Base-by-base conservation (phyloP, 2,888 invertebrate genomes). In the Ormia ochracea region DNA sequence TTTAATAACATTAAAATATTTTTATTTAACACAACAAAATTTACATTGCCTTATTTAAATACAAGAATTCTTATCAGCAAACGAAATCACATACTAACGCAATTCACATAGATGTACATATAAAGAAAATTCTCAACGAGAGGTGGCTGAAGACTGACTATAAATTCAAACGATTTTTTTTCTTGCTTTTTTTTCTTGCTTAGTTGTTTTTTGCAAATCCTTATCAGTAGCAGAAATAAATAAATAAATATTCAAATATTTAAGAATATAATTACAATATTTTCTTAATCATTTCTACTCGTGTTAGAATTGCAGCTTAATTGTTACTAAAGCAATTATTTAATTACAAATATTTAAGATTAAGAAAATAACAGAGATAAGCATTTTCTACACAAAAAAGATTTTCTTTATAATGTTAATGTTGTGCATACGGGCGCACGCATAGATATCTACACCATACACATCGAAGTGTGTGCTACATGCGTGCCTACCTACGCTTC, bases 271-370 rank as follows among this genome's bases (percentile, higher is more conserved):
- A 50, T n/a, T n/a, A n/a, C n/a, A 31, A 26, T 7, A 38, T 19
- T 21, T 14, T 45, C 43, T 17, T 14, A 38, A 36, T 17, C 21
- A 48, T 36, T 23, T 50, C 10, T 65, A 58, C 65, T 65, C 50
- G 65, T 56, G 43, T 52, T 52, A 50, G 38, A 58, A 10, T 58
- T 66, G 56, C 54, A 48, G 9, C 31, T 66, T 43, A 12, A 54
- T 54, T 43, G 10, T 23, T 54, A 33, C 17, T 54, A 12, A 56
- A 50, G 21, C 26, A 33, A 50, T 58, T 65, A 48, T 38, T 58
- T 48, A 28, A 36, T 33, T 7, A 58, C 19, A 28, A 50, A 17
- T 33, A 19, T 21, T 33, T 50, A 38, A 23, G 33, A n/a, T 33
- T 50, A 38, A 23, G 33, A n/a, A 50, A 26, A 28, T 19, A n/a